Percentiles rank a stretch among this genome's conserved stretches.
Evolutionary conservation across 2,113 vertebrate species (phyloP).

Genomic region (Balaeniceps rex): DNA sequence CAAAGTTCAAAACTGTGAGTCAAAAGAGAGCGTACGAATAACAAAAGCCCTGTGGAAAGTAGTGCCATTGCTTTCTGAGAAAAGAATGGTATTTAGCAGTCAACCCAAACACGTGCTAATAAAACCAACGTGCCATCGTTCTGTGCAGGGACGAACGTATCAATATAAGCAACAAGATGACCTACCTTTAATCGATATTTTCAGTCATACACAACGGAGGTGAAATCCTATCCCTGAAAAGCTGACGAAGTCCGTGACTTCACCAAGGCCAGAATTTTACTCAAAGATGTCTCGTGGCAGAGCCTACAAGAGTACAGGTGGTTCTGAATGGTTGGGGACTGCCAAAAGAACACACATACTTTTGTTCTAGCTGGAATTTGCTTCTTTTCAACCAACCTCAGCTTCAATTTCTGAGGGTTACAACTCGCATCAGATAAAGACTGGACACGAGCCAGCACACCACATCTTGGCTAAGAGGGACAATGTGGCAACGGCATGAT

Average conservation of each 20-base stretch:
- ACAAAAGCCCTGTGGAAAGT: neutral
- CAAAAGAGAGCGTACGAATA: neutral
- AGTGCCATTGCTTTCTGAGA: too few species aligned
- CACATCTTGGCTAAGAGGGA: too few species aligned
- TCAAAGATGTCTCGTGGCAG: neutral
- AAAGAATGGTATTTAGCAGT: neutral
- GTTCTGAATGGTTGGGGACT: neutral
- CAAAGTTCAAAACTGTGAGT: neutral
- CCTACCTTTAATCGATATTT: fast-evolving
- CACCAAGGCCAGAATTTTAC: neutral
- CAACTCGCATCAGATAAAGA: neutral
- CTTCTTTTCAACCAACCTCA: neutral
- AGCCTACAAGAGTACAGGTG: neutral
- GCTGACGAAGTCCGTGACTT: neutral
- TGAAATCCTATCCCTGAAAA: neutral
- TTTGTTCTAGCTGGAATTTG: neutral
- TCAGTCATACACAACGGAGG: neutral
- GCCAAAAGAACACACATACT: neutral
- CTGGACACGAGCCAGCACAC: neutral
- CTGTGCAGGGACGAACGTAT: fast-evolving
- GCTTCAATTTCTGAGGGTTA: neutral
- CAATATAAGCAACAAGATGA: neutral
- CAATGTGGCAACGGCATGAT: neutral
- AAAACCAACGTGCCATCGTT: fast-evolving
- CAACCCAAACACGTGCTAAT: neutral